Percentiles rank a stretch among this genome's conserved stretches.
phyloP scores from a whole-genome alignment of 2,797 vertebrate species.

The Acropternis orthonyx region DNA sequence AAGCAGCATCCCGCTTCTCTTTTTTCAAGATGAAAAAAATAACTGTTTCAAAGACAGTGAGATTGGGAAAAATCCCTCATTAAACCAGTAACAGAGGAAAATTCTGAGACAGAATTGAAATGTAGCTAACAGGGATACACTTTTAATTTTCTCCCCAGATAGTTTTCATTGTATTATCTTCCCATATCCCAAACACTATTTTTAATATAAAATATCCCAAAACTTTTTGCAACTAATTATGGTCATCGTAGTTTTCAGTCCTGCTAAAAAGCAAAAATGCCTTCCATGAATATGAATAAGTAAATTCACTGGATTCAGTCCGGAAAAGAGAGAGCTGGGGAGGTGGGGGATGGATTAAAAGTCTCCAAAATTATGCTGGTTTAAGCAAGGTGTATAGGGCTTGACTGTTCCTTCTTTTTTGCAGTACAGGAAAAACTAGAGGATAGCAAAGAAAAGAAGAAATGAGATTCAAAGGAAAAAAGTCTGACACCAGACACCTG shows the following conservation, averaged over 20 bases:
- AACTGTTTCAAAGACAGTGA: background rate
- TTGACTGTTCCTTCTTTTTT: background rate
- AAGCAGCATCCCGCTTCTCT: background rate
- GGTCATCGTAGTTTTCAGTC: background rate
- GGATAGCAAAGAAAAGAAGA: background rate
- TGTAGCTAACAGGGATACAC: rapidly evolving
- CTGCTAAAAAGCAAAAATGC: background rate
- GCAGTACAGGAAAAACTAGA: background rate
- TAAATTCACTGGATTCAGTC: background rate
- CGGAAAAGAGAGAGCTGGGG: background rate
- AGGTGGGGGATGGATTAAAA: background rate
- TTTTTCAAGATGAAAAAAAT: background rate
- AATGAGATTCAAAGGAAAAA: background rate
- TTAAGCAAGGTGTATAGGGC: background rate
- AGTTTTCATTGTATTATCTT: background rate
- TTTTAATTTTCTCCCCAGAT: background rate
- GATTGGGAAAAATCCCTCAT: background rate
- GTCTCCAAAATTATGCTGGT: background rate
- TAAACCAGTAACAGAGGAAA: background rate
- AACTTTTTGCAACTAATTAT: background rate
- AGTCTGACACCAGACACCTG: background rate
- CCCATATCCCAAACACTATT: background rate
- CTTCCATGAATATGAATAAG: background rate
- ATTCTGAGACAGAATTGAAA: background rate
- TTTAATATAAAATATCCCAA: background rate